phyloP scores from a whole-genome alignment of 2,888 invertebrate species.

The Noctua janthina region DNA sequence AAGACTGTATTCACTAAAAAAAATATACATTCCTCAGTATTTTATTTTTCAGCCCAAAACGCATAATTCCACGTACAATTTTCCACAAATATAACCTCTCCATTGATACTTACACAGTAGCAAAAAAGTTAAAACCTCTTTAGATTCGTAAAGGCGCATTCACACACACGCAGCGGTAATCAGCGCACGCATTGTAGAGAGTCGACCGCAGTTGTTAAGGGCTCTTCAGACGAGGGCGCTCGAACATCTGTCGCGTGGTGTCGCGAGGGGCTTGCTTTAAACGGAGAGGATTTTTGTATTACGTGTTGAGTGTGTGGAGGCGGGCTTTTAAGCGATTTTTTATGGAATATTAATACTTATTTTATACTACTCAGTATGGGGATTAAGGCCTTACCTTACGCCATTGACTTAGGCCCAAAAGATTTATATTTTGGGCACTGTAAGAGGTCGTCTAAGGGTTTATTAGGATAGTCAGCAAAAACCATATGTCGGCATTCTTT shows the following conservation, averaged over 20 bases:
- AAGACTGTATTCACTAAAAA: neutral
- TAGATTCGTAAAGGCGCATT: slow-evolving; percentile 69
- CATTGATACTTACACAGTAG: slow-evolving; percentile 60
- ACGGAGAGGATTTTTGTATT: slow-evolving; percentile 69
- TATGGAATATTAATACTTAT: slow-evolving; percentile 43
- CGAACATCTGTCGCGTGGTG: slow-evolving; percentile 82
- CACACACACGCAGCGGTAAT: slow-evolving; percentile 70
- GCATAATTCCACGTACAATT: slow-evolving; percentile 37
- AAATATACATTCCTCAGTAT: neutral
- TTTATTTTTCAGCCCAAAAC: neutral
- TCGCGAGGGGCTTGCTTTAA: slow-evolving; percentile 67
- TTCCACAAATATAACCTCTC: slow-evolving; percentile 39
- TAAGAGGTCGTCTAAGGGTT: neutral
- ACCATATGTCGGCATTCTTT: neutral
- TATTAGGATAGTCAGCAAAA: neutral
- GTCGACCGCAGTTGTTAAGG: slow-evolving; percentile 76
- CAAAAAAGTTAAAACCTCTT: slow-evolving; percentile 69
- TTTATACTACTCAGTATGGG: neutral
- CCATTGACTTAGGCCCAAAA: neutral
- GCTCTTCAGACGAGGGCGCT: slow-evolving; percentile 79
- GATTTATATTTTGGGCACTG: neutral
- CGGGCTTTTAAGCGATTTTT: slow-evolving; percentile 53
- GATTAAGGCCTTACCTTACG: neutral
- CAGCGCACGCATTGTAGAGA: slow-evolving; percentile 72
- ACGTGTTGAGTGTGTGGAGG: slow-evolving; percentile 51